Base-by-base conservation (phyloP, 2,113 vertebrate genomes). In the Hemichromis elongatus region DNA sequence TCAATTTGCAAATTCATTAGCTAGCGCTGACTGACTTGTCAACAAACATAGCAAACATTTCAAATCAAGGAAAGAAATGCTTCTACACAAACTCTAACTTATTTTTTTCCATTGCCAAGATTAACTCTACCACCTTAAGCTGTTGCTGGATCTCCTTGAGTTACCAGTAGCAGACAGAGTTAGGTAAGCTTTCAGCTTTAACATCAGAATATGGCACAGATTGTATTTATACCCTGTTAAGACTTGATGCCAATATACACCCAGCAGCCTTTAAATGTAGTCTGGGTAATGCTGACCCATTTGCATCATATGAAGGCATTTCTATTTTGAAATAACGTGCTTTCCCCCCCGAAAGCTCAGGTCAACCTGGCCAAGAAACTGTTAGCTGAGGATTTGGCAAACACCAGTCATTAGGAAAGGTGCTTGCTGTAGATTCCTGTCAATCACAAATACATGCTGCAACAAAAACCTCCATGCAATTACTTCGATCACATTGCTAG, bases 261-360 rank as follows among this genome's bases (percentile, higher is more conserved):
- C 66, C 13, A 45, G 14, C 21, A 70, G 66, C 40, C 40, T 70
- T 21, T 40, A 70, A 45, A 45, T 7, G 66, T 53, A 19, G 52
- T 16, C 26, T 70, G 13, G 40, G 66, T 26, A 18, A 70, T 26
- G 3, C 66, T 4, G 8, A 26, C 8, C 63, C 37, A 70, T 45
- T 26, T 70, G 5, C 16, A 70, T 70, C 13, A 26, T 24, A 18
- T 70, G 37, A 70, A 3, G 21, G 0, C 37, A 45, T 26, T 70
- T 26, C 45, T 68, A 45, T 26, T 42, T 45, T 42, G 63, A 70
- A 45, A 70, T 6, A 70, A 16, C 63, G 18, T 24, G 9, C 0
- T 16, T 68, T 2, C 0, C 0, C 0, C 12, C 8, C 59, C 61
- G 40, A n/a, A 66, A 19, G 19, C 19, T 40, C 19, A 66, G 35